Conservation (phyloP, 2,113 vertebrate genomes). For the Barbus barbus region DNA sequence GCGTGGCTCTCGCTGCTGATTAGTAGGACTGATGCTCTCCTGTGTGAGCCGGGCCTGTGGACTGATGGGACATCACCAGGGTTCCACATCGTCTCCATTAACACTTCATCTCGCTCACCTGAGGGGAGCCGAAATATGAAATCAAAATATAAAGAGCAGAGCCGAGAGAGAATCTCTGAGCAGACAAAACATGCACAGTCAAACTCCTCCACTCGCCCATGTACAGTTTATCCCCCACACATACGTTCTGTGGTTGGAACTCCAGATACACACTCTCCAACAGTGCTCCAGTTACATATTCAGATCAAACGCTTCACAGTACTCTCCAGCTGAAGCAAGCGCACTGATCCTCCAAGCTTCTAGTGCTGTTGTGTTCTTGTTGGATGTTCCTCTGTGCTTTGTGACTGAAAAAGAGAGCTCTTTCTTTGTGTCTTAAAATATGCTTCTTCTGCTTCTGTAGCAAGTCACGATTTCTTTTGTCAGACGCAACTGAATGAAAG, state of each 20-base stretch:
- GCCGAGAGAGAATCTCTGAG: constrained; percentile 39
- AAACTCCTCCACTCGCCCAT: constrained; percentile 2
- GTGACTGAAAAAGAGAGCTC: constrained; percentile 39
- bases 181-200: constrained; percentile 12
- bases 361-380: constrained; percentile 41
- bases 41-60: constrained; percentile 52
- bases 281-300: constrained; percentile 44
- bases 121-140: constrained; percentile 55
- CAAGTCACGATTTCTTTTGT: constrained; percentile 56
- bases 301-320: constrained; percentile 46
- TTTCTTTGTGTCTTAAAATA: constrained; percentile 57
- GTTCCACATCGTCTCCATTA: constrained; percentile 62
- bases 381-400: constrained; percentile 47
- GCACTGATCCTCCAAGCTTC: constrained; percentile 14
- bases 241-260: background rate
- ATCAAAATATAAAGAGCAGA: constrained; percentile 54
- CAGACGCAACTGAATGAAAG: constrained; percentile 51
- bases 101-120: constrained; percentile 59
- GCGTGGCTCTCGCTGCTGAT: constrained; percentile 64
- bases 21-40: constrained; percentile 59
- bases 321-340: constrained; percentile 33
- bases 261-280: constrained; percentile 12
- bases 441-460: constrained; percentile 47
- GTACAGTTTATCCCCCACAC: constrained; percentile 24
- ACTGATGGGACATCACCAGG: constrained; percentile 65